Evolutionary conservation across 2,888 invertebrate species (phyloP), one percentile per base, ranked within the genome.

Genomic region (Oscheius sp.): DNA sequence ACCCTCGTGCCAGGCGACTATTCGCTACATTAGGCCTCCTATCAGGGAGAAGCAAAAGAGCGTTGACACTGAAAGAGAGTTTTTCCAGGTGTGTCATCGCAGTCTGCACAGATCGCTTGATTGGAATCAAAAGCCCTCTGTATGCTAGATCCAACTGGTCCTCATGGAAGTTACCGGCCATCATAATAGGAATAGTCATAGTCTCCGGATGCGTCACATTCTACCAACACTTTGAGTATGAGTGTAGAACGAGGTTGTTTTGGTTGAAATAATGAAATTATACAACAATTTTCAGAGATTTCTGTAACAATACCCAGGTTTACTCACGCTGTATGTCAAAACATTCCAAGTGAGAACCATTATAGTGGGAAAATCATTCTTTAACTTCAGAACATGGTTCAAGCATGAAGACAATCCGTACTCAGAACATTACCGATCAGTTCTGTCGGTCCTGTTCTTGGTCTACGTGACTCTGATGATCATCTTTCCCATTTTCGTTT

Each of bases 91-190:
- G 86, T 75, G 87, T 88, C 33, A 88, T 88, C 21, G 85, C 87
- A n/a, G 88, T 88, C 57, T 88, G 87, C 51, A 81, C 85, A 0
- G 88, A 88, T 63, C 83, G 88, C 29, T 76, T 88, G 53, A 78
- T 88, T 33, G 88, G 88, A 29, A 88, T 88, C 62, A 80, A 84
- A 48, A 82, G 85, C 63, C 88, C 88, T 7, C 76, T 88, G 3
- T 86, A 86, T 55, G 84, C 84, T 2, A 73, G 81, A 63, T 78
- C 81, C 48, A 77, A 76, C 21, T 81, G 81, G 81, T 59, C 73
- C 63, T 78, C 75, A 73, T 86, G 86, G 81, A 86, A 85, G 74
- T 83, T 88, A 76, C 81, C 83, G 1, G 74, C 82, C 5, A 74
- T 88, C 5, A 81, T 87, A 21, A 70, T 76, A 2, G 59, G 76